These are phyloP conservation scores for Perithous albicinctus DNA, from an alignment of 2,888 invertebrate genomes.

Conservation along the genomic window DNA sequence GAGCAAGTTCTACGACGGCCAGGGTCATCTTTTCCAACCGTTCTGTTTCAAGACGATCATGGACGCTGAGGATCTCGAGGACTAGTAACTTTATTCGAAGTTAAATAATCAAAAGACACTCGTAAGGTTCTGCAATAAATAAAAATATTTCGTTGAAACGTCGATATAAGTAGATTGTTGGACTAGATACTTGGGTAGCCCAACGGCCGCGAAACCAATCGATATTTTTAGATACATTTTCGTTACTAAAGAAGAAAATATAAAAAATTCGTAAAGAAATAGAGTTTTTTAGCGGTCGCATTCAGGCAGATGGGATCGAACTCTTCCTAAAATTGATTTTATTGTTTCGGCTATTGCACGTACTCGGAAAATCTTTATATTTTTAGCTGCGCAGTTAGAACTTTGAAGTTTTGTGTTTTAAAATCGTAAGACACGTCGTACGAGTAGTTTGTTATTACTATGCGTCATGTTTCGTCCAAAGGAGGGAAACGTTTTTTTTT, in stretches of 20 bases:
- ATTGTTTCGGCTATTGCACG: neutral
- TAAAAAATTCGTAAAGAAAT: conserved; percentile 5
- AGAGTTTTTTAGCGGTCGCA: neutral
- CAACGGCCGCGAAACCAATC: neutral
- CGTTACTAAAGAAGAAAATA: no score
- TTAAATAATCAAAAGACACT: conserved; percentile 47
- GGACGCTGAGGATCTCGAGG: conserved; percentile 83
- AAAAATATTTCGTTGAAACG: conserved; percentile 16
- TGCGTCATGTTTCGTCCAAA: neutral
- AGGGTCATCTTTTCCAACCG: conserved; percentile 88
- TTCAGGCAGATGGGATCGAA: neutral
- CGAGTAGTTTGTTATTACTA: neutral
- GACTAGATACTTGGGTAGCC: neutral
- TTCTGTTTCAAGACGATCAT: conserved; percentile 88
- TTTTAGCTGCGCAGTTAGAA: neutral
- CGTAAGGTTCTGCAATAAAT: conserved; percentile 48
- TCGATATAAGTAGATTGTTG: conserved; percentile 3
- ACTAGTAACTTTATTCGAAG: conserved; percentile 71
- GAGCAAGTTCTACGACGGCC: conserved; percentile 90
- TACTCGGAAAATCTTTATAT: neutral
- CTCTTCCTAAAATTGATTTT: neutral
- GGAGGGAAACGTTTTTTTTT: neutral
- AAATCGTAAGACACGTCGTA: conserved; percentile 23
- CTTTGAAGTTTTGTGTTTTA: neutral
- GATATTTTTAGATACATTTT: conserved; percentile 14